A percentile compares a stretch with the other conserved stretches of the same genome.
phyloP scores from a whole-genome alignment of 2,113 vertebrate species.

The Rhynchomys soricoides region DNA sequence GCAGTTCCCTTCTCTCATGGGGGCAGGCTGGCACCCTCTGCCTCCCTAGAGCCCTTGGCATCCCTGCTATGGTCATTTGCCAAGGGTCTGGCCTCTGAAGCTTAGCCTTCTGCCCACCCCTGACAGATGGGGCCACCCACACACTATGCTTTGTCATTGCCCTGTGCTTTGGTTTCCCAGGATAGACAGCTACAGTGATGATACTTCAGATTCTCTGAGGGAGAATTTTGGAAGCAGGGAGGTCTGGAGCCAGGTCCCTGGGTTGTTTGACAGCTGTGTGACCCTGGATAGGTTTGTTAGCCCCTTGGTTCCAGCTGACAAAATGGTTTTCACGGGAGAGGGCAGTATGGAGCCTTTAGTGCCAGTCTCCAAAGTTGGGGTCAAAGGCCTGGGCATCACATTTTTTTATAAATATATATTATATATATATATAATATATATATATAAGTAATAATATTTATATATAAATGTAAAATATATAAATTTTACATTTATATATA shows the following conservation, averaged over 20 bases:
- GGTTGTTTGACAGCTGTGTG: background rate
- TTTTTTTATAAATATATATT: no score
- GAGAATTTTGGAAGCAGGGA: background rate
- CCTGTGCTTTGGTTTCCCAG: conserved; percentile 22
- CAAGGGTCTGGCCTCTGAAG: background rate
- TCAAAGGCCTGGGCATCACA: background rate
- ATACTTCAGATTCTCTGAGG: background rate
- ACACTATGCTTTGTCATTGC: background rate
- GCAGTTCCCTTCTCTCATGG: background rate
- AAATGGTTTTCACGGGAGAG: background rate
- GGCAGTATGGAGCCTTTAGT: background rate
- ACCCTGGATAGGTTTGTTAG: background rate
- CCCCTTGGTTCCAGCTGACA: background rate
- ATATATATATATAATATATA: no score
- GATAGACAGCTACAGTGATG: background rate
- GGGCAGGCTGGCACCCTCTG: conserved; percentile 47
- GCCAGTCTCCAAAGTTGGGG: background rate
- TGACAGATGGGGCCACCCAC: conserved; percentile 40
- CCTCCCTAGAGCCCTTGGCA: background rate
- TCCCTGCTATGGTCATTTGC: conserved; percentile 53
- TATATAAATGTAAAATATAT: no score
- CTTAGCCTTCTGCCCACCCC: conserved; percentile 9
- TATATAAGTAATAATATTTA: no score
- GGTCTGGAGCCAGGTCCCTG: background rate
- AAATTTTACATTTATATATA: no score